Conservation (phyloP, 2,888 invertebrate species). For the Hypena proboscidalis region DNA sequence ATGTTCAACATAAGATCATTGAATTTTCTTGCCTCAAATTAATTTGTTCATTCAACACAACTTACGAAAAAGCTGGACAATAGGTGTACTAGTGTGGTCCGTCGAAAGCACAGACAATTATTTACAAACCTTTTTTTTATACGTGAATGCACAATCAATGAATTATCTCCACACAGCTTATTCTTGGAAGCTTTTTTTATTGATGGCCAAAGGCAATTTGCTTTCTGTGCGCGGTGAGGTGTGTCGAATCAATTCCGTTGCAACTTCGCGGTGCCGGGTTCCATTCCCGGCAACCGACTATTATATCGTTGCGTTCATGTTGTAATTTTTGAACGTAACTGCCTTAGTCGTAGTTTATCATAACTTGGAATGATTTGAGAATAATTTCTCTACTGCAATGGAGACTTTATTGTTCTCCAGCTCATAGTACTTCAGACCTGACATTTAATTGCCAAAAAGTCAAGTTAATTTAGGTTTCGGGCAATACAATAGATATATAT, state of each 20-base stretch:
- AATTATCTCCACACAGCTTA: constrained; percentile 26
- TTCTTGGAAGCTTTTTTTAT: constrained; percentile 21
- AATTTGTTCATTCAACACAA: too few relatives aligned
- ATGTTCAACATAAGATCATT: too few relatives aligned
- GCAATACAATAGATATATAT: too few relatives aligned
- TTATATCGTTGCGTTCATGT: constrained; percentile 26
- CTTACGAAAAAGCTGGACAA: background rate
- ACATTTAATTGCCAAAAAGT: too few relatives aligned
- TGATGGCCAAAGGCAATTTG: constrained; percentile 39
- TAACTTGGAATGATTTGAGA: too few relatives aligned
- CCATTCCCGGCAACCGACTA: constrained; percentile 30
- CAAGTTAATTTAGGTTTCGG: too few relatives aligned
- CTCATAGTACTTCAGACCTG: too few relatives aligned
- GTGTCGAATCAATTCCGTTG: constrained; percentile 42
- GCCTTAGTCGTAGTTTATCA: constrained; percentile 2
- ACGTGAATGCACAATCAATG: constrained; percentile 23
- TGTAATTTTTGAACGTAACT: constrained; percentile 2
- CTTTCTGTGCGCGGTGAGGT: constrained; percentile 40
- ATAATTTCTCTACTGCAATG: too few relatives aligned
- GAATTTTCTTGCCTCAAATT: background rate
- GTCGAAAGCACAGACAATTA: constrained; percentile 22
- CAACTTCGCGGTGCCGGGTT: constrained; percentile 43
- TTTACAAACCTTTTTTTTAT: constrained; percentile 20
- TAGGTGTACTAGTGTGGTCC: background rate
- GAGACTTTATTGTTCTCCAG: too few relatives aligned